Evolutionary conservation across 2,888 invertebrate genomes (phyloP).

Genomic region (Serrognathus titanus): DNA sequence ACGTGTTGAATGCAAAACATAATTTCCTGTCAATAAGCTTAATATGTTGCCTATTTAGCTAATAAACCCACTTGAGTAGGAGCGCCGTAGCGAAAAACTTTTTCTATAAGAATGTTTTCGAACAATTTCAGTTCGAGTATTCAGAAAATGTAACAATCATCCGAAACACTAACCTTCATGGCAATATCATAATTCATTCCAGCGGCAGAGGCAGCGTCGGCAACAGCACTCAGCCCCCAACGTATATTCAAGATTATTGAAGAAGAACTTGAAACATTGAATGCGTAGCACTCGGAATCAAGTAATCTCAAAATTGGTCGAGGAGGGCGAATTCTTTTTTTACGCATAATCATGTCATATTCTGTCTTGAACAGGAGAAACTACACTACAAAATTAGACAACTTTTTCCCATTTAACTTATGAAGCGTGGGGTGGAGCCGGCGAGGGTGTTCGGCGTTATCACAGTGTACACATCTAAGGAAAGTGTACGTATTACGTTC

Average conservation of each 20-base stretch:
- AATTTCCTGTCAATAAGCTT: no score
- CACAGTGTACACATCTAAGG: slow-evolving; percentile 34
- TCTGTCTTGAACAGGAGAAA: slow-evolving; percentile 28
- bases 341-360: slow-evolving; percentile 49
- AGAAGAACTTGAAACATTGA: slow-evolving; percentile 35
- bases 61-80: no score
- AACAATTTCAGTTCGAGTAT: slow-evolving; percentile 25
- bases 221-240: slow-evolving; percentile 12
- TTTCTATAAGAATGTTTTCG: slow-evolving; percentile 16
- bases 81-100: not conserved
- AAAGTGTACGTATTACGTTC: slow-evolving; percentile 47
- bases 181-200: slow-evolving; percentile 39
- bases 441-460: slow-evolving; percentile 13
- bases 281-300: slow-evolving; percentile 37
- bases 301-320: slow-evolving; percentile 49
- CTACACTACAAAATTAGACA: slow-evolving; percentile 25
- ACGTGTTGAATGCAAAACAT: no score
- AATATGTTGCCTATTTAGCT: no score
- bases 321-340: slow-evolving; percentile 18
- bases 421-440: slow-evolving; percentile 6
- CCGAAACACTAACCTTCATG: slow-evolving; percentile 39
- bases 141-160: slow-evolving; percentile 39
- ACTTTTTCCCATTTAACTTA: slow-evolving; percentile 15
- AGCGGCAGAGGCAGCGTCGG: slow-evolving; percentile 21
- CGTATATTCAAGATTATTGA: slow-evolving; percentile 38